phyloP scores from a whole-genome alignment of 1,140 invertebrate genomes.

The Brachionus koreanus region DNA sequence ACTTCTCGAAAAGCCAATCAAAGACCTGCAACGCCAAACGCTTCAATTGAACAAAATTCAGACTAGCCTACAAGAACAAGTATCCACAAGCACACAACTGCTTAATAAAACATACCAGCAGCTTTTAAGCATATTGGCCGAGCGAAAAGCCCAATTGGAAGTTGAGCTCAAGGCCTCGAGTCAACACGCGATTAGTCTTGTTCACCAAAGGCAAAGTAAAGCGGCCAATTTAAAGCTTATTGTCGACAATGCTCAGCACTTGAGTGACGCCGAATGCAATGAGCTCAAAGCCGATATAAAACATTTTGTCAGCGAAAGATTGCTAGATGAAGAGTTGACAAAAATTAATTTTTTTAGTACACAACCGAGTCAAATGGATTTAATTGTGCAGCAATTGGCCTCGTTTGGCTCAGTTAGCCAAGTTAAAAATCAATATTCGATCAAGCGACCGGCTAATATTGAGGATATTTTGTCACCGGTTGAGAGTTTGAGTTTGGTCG shows the following conservation, averaged over 20 bases:
- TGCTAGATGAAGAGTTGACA: neutral
- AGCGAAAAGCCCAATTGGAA: neutral
- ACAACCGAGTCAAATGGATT: neutral
- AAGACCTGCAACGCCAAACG: conserved; percentile 29
- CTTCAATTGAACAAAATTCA: neutral
- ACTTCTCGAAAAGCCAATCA: neutral
- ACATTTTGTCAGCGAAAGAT: conserved; percentile 20
- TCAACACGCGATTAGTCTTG: neutral
- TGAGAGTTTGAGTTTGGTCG: neutral
- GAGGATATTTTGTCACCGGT: neutral
- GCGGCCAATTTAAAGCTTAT: neutral
- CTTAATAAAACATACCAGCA: neutral
- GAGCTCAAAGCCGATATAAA: conserved; percentile 20
- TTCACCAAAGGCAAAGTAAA: neutral
- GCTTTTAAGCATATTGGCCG: neutral
- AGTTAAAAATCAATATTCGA: neutral
- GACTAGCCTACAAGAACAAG: neutral
- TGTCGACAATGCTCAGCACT: neutral
- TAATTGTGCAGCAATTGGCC: neutral
- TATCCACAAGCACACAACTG: neutral
- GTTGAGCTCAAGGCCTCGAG: neutral
- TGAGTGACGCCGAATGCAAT: neutral
- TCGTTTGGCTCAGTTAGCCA: neutral
- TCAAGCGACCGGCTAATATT: neutral
- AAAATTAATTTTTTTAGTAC: neutral